Evolutionary conservation across 2,113 vertebrate species (phyloP), one percentile per base, ranked within the genome.

Genomic region (Triplophysa dalaica): DNA sequence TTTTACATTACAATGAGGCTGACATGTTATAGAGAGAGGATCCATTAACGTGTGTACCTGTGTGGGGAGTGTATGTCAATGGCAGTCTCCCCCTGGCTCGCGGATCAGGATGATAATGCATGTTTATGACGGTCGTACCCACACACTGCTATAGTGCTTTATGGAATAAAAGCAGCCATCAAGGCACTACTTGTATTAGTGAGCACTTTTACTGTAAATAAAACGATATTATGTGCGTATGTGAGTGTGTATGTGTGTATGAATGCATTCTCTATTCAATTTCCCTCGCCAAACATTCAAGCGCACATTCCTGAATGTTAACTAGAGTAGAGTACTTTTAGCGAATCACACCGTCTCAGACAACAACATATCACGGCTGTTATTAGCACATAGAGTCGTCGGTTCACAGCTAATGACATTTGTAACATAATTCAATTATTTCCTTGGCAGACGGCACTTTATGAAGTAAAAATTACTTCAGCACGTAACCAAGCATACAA

Each of bases 1-100:
- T 91, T 92, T 92, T 92, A 91, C 91, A 92, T 92, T 89, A 92
- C 92, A 91, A 93, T 90, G 91, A 90, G 90, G 86, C 87, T 90
- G 90, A 90, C 90, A 92, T 91, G 90, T 90, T 91, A 86, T 87
- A 87, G 88, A 91, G 87, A 91, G 88, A 88, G 86, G 84, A 92
- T 91, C 89, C 90, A 92, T 93, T 92, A 92, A 89, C 89, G 92
- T 92, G 91, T 89, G 89, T 90, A 91, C 89, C 89, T 85, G 83
- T 86, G 83, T 79, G 74, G 80, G 78, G 80, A 68, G 74, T 67
- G 79, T 73, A 80, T 81, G 80, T 84, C 77, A 78, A 82, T 82
- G 77, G 83, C 60, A 64, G 77, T 77, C 70, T 82, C 77, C 75
- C 80, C 65, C 77, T 45, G 66, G 73, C 75, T 75, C 54, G 9